These are phyloP conservation scores for Muntiacus muntjak DNA, from an alignment of 2,113 vertebrate genomes.

Conservation along the genomic window DNA sequence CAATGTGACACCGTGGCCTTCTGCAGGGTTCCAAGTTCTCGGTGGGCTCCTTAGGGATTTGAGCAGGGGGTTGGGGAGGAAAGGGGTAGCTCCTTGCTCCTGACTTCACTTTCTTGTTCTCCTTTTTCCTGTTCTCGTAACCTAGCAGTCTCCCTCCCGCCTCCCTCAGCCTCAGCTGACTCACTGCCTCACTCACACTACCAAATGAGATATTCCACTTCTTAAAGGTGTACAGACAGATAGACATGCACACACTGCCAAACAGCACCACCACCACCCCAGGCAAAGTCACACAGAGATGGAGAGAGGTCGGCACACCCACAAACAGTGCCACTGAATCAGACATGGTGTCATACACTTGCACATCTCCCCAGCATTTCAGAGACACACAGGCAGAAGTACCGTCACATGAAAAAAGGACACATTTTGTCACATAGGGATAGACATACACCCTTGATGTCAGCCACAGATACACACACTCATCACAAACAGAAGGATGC, in stretches of 20 bases:
- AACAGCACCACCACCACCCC: neutral
- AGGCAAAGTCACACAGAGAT: constrained; percentile 45
- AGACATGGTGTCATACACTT: neutral
- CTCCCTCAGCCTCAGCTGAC: constrained; percentile 76
- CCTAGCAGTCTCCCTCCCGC: constrained; percentile 71
- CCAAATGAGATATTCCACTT: constrained; percentile 72
- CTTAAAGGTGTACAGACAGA: constrained; percentile 73
- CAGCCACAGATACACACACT: neutral
- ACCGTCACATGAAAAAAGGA: constrained; percentile 23
- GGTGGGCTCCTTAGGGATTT: neutral
- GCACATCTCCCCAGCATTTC: neutral
- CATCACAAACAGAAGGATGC: neutral
- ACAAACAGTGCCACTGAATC: neutral
- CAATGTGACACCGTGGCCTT: neutral
- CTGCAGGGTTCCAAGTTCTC: neutral
- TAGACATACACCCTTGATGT: neutral
- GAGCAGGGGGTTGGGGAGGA: neutral
- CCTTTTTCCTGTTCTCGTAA: constrained; percentile 69
- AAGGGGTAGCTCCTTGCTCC: constrained; percentile 43
- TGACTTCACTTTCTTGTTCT: constrained; percentile 71
- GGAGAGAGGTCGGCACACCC: neutral
- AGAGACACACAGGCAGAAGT: neutral
- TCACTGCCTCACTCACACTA: constrained; percentile 76
- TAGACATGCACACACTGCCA: neutral
- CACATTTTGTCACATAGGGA: constrained; percentile 32